Conservation (phyloP, 2,797 vertebrate genomes). For the Lophius americanus region DNA sequence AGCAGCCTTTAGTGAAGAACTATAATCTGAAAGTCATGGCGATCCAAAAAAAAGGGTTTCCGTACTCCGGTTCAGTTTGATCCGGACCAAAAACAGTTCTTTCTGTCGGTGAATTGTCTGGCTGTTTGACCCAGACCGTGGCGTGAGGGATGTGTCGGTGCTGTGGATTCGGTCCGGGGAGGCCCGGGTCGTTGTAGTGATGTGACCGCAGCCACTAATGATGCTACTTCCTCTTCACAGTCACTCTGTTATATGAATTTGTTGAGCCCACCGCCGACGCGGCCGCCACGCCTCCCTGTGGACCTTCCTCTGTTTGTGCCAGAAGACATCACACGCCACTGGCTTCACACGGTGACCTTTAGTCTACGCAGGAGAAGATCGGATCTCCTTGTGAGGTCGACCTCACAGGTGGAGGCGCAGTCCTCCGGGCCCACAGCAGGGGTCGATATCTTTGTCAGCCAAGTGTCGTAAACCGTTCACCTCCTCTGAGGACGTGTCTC, state of each 20-base stretch:
- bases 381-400: not conserved
- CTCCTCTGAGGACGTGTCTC: not conserved
- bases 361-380: not conserved
- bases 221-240: constrained; percentile 24
- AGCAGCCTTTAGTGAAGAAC: too few species aligned
- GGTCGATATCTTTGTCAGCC: not conserved
- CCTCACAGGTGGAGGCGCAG: not conserved
- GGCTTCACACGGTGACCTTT: not conserved
- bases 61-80: too few species aligned
- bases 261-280: constrained; percentile 6
- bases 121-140: too few species aligned
- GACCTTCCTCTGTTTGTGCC: not conserved
- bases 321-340: too few species aligned
- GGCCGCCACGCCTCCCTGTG: not conserved
- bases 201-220: not conserved
- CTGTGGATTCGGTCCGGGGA: too few species aligned
- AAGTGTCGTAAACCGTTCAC: not conserved
- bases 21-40: too few species aligned
- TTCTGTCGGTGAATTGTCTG: too few species aligned
- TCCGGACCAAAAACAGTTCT: too few species aligned
- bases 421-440: not conserved
- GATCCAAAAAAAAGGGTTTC: too few species aligned
- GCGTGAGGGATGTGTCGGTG: too few species aligned
- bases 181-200: too few species aligned
- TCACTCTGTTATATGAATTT: constrained; percentile 25